Percentiles rank a stretch among this genome's conserved stretches.
These are phyloP conservation scores for Oenanthe melanoleuca DNA, from an alignment of 2,113 vertebrate genomes.

Conservation along the genomic window DNA sequence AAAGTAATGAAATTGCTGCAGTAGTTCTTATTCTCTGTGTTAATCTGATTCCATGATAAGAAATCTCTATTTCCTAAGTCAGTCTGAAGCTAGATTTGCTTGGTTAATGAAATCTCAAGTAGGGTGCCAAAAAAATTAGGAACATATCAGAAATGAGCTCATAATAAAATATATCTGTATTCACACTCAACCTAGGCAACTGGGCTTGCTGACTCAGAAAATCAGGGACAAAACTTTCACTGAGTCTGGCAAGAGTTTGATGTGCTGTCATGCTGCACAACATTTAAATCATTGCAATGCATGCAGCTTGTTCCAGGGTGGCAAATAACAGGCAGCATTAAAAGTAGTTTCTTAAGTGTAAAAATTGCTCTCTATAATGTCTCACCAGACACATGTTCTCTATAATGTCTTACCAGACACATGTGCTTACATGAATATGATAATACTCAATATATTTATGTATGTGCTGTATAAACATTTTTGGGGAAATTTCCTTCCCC, in stretches of 20 bases:
- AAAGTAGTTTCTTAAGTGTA: background rate
- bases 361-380: background rate
- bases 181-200: background rate
- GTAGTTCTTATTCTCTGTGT: background rate
- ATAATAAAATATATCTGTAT: accelerated
- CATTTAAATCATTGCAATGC: background rate
- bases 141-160: background rate
- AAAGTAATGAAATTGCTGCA: background rate
- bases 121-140: background rate
- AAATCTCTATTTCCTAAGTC: background rate
- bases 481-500: background rate
- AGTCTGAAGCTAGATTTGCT: background rate
- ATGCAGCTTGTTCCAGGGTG: background rate
- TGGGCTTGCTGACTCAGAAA: background rate
- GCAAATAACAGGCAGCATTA: background rate
- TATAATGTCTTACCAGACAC: background rate
- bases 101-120: background rate
- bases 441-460: background rate
- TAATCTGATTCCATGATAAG: background rate
- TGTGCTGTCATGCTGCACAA: background rate
- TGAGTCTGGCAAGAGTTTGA: background rate
- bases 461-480: background rate
- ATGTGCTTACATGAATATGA: background rate
- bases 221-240: background rate
- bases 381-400: background rate